Evolutionary conservation across 2,888 invertebrate species (phyloP).

Genomic region (Plemyria rubiginata): DNA sequence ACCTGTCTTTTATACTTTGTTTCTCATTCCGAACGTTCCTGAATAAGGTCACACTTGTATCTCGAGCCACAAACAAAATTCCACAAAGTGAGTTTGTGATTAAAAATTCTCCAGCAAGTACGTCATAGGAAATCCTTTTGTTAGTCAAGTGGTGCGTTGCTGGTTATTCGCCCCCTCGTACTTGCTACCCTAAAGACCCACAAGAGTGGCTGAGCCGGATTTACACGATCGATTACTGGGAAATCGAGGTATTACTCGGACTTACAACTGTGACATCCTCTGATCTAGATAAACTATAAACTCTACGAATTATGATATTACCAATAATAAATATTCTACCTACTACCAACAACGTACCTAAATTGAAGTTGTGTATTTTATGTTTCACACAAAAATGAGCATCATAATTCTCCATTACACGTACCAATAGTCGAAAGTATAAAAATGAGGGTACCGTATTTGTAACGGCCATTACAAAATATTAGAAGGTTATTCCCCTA

Average conservation of each 20-base stretch:
- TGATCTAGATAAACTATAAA: neutral
- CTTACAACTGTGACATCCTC: constrained; percentile 34
- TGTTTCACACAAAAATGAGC: constrained; percentile 43
- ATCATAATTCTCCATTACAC: constrained; percentile 53
- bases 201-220: constrained; percentile 68
- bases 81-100: constrained; percentile 51
- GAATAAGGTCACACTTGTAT: neutral
- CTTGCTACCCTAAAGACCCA: constrained; percentile 55
- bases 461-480: constrained; percentile 63
- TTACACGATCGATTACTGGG: constrained; percentile 68
- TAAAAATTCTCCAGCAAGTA: constrained; percentile 58
- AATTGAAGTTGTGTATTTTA: constrained; percentile 31
- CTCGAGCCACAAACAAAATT: constrained; percentile 39
- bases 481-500: constrained; percentile 60
- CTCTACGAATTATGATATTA: neutral
- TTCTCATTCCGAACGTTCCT: neutral
- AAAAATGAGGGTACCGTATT: constrained; percentile 58
- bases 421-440: constrained; percentile 53
- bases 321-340: too few relatives aligned
- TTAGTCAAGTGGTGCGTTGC: constrained; percentile 59
- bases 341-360: too few relatives aligned
- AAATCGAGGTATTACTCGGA: constrained; percentile 51
- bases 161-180: constrained; percentile 59
- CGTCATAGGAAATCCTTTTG: constrained; percentile 63
- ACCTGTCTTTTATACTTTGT: too few relatives aligned